Evolutionary conservation across 37 sponge, comb jelly and placozoan genomes (phyloP).

Genomic region (Dysidea cf. avara): DNA sequence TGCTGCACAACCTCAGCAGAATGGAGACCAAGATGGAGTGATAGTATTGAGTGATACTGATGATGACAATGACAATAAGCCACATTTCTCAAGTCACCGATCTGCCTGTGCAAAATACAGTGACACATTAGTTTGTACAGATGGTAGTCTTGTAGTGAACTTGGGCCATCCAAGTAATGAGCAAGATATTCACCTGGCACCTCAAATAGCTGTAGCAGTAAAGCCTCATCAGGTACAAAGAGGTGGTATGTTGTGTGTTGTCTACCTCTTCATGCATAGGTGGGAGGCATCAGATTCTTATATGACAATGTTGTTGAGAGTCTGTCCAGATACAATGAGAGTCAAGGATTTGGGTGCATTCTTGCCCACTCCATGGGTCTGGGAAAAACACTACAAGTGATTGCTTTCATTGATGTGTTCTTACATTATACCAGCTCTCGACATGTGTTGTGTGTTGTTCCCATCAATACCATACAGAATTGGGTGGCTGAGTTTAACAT

Average conservation of each 20-base stretch:
- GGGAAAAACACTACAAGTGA: constrained; percentile 97
- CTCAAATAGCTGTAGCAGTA: constrained; percentile 65
- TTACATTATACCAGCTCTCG: constrained; percentile 72
- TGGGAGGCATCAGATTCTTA: constrained; percentile 94
- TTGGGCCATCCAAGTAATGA: constrained; percentile 70
- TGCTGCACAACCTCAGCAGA: neutral
- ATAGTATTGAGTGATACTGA: neutral
- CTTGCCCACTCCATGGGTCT: constrained; percentile 99
- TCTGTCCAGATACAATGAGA: constrained; percentile 40
- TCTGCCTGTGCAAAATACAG: constrained; percentile 31
- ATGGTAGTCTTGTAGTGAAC: constrained; percentile 76
- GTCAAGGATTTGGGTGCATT: constrained; percentile 93
- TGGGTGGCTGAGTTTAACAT: constrained; percentile 89
- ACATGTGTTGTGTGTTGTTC: constrained; percentile 87
- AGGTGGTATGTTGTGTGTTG: neutral
- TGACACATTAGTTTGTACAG: neutral
- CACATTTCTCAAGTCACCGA: neutral
- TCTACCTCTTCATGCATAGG: constrained; percentile 32
- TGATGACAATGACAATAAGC: neutral
- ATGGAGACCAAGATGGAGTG: neutral
- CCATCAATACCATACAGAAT: constrained; percentile 95
- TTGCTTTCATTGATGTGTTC: constrained; percentile 88
- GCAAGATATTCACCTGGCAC: constrained; percentile 74
- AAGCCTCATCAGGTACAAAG: constrained; percentile 88
- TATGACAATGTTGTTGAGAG: constrained; percentile 93